Evolutionary conservation across 1,140 invertebrate species (phyloP).

Genomic region (Aphelenchoides avenae): DNA sequence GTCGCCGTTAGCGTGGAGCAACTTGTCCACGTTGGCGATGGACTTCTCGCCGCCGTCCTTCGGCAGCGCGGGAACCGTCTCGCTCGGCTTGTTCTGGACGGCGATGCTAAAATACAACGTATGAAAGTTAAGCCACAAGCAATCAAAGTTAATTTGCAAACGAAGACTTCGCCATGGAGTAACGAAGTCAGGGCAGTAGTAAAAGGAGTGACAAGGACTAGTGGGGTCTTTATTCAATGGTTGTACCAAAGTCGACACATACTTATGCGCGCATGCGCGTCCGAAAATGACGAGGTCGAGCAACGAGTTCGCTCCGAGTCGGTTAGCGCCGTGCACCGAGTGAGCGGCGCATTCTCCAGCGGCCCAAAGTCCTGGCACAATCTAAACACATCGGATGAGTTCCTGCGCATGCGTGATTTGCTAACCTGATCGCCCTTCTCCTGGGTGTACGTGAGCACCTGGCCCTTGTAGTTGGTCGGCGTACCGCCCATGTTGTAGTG

Average conservation of each 20-base stretch:
- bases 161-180: too few relatives aligned
- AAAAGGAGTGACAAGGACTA: not conserved
- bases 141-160: too few relatives aligned
- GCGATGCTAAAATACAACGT: conserved; percentile 41
- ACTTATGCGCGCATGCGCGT: conserved; percentile 74
- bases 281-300: conserved; percentile 97
- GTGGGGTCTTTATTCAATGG: not conserved
- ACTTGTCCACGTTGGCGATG: conserved; percentile 86
- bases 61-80: conserved; percentile 60
- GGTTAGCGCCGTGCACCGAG: conserved; percentile 94
- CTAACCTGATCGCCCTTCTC: conserved; percentile 52
- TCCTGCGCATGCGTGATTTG: too few relatives aligned
- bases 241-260: not conserved
- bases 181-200: too few relatives aligned
- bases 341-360: conserved; percentile 68
- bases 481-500: conserved; percentile 99
- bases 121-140: conserved; percentile 14
- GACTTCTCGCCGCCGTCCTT: conserved; percentile 86
- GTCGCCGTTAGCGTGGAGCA: conserved; percentile 67
- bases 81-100: conserved; percentile 62
- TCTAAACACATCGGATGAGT: too few relatives aligned
- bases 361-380: conserved; percentile 71
- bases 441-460: conserved; percentile 66
- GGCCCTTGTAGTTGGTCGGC: conserved; percentile 91
- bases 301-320: conserved; percentile 92